phyloP scores from a whole-genome alignment of 2,113 vertebrate genomes.

The Coryphaenoides rupestris region DNA sequence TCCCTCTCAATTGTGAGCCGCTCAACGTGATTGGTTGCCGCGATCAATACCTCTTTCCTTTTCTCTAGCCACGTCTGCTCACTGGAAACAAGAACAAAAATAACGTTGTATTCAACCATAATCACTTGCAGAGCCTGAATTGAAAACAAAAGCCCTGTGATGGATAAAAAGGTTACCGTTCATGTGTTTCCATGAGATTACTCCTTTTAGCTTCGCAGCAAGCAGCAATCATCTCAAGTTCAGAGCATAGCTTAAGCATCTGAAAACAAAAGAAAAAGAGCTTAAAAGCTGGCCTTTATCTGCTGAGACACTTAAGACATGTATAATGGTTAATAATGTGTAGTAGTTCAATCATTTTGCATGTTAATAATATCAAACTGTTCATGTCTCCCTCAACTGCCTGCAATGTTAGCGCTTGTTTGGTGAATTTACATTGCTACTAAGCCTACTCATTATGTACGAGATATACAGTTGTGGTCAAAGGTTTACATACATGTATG shows the following conservation, averaged over 20 bases:
- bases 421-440: too few relatives aligned
- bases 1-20: constrained; percentile 53
- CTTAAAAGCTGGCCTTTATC: background rate
- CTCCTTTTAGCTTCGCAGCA: constrained; percentile 67
- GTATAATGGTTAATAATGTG: too few relatives aligned
- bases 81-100: constrained; percentile 38
- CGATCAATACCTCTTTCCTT: constrained; percentile 56
- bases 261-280: constrained; percentile 28
- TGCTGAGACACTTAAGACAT: background rate
- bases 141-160: background rate
- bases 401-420: too few relatives aligned
- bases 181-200: constrained; percentile 60
- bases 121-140: background rate
- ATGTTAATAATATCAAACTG: too few relatives aligned
- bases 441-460: too few relatives aligned
- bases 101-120: background rate
- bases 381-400: too few relatives aligned
- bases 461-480: too few relatives aligned
- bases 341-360: too few relatives aligned
- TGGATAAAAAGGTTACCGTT: constrained; percentile 42
- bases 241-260: constrained; percentile 65
- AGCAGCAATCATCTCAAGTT: constrained; percentile 72
- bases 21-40: constrained; percentile 43
- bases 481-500: too few relatives aligned
- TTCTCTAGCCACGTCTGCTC: constrained; percentile 71